A percentile compares a stretch with the other conserved stretches of the same genome.
These are phyloP conservation scores for Actinostola sp. DNA, from an alignment of 92 coral and sea anemone species.

Conservation along the genomic window DNA sequence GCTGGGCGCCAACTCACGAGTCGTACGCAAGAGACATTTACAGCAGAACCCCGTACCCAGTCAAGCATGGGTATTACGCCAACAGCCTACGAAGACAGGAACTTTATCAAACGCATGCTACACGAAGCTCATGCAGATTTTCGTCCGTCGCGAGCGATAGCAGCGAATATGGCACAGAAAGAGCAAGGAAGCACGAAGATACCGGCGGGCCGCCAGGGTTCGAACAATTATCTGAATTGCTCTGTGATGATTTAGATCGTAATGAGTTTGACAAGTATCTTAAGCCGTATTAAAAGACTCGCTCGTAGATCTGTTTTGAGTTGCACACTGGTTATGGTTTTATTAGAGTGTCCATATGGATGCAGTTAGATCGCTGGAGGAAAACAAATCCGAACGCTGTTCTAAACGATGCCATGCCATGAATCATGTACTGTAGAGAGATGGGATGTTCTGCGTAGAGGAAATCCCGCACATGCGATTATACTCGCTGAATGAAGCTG, in stretches of 20 bases:
- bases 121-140: conserved; percentile 77
- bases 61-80: not conserved
- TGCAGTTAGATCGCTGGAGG: not conserved
- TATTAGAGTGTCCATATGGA: conserved; percentile 18
- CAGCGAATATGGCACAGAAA: conserved; percentile 33
- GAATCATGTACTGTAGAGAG: conserved; percentile 13
- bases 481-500: conserved; percentile 30
- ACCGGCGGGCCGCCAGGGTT: conserved; percentile 54
- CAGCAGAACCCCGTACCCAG: conserved; percentile 1
- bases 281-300: conserved; percentile 42
- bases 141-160: conserved; percentile 55
- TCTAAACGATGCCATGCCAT: conserved; percentile 11
- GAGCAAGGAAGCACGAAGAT: conserved; percentile 29
- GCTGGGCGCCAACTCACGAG: conserved; percentile 17
- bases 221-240: conserved; percentile 82
- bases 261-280: conserved; percentile 96
- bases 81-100: conserved; percentile 12
- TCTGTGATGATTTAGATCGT: conserved; percentile 90
- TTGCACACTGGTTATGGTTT: not conserved
- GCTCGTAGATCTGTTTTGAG: conserved; percentile 15
- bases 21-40: conserved; percentile 15
- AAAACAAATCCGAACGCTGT: not conserved
- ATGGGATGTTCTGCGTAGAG: not conserved
- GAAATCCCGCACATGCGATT: conserved; percentile 18
- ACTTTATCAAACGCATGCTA: not conserved